Base-by-base conservation (phyloP, 1,140 invertebrate genomes). In the Pygmarrhopalites habei region DNA sequence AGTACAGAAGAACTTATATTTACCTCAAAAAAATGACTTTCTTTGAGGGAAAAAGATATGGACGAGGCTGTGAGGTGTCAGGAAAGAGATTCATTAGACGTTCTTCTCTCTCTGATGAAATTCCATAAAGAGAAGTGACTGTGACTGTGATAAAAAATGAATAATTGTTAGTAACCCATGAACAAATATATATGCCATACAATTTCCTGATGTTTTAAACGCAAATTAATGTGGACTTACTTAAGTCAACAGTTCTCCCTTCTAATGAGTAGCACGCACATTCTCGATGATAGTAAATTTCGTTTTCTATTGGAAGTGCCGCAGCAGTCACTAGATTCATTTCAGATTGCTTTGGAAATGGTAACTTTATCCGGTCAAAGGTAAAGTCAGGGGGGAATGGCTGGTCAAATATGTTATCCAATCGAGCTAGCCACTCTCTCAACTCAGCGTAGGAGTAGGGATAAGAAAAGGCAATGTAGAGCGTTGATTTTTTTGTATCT, bases 401-500 rank as follows among this genome's bases (percentile, higher is more conserved):
- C 28, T 58, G 62, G 21, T 29, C 43, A 64, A 64, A 64, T 52
- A 57, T 52, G 29, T 23, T 55, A n/a, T 89, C 86, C 35, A 88
- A 79, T 44, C 78, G 78, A 60, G 79, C 76, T 17, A 89, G 74
- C 71, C 84, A 81, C 62, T 84, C 83, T 77, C 90, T 87, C 47
- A 90, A 77, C 71, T 95, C 90, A 0, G 80, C 79, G 72, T 92
- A 94, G 0, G 89, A 87, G 77, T 86, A 94, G 21, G 92, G 92
- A 77, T 89, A 95, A 28, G 90, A 92, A 75, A 95, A 95, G 1
- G 91, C 90, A 79, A 95, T 90, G 76, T 91, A 94, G 23, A 85
- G 86, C 15, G 84, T 83, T 2, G 85, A 83, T 70, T 84, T 83
- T 17, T 60, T 4, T 25, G 76, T 72, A 74, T 88, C 86, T 66